A percentile compares a stretch with the other conserved stretches of the same genome.
Conservation (phyloP, 1,140 invertebrate genomes). For the Habropoda laboriosa region DNA sequence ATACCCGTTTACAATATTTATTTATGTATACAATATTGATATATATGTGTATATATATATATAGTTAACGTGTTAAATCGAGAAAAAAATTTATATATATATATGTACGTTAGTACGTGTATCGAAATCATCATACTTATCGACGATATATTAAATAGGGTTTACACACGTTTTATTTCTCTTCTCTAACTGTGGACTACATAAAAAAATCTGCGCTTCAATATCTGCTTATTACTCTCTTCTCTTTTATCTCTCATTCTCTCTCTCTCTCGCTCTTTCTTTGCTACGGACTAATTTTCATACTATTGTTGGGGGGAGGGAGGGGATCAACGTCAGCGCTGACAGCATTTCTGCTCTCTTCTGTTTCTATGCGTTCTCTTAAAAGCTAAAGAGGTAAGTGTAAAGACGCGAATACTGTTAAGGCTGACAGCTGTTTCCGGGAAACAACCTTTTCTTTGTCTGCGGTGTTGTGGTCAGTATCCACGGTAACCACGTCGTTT, state of each 20-base stretch:
- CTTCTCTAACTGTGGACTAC: not conserved
- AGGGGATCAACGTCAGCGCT: constrained; percentile 16
- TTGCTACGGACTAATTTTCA: constrained; percentile 13
- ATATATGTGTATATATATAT: constrained; percentile 1
- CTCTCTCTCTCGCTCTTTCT: constrained; percentile 6
- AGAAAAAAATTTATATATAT: not conserved
- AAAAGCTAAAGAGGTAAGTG: constrained; percentile 50
- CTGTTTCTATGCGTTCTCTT: constrained; percentile 25
- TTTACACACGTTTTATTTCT: not conserved
- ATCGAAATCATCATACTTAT: constrained; percentile 57
- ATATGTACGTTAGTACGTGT: constrained; percentile 54
- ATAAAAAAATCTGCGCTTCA: constrained; percentile 12
- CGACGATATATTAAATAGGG: constrained; percentile 38
- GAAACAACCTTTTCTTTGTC: constrained; percentile 17
- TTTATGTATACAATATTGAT: constrained; percentile 19
- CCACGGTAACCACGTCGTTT: constrained; percentile 1
- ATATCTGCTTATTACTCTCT: not conserved
- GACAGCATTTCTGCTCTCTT: constrained; percentile 8
- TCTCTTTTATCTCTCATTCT: not conserved
- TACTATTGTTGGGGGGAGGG: not conserved
- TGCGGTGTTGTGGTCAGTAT: not conserved
- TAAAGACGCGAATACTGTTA: constrained; percentile 45
- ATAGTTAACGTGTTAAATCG: constrained; percentile 5
- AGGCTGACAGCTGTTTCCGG: constrained; percentile 34
- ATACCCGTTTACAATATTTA: constrained; percentile 32